phyloP scores from a whole-genome alignment of 2,113 vertebrate species.

The Hoplias malabaricus region DNA sequence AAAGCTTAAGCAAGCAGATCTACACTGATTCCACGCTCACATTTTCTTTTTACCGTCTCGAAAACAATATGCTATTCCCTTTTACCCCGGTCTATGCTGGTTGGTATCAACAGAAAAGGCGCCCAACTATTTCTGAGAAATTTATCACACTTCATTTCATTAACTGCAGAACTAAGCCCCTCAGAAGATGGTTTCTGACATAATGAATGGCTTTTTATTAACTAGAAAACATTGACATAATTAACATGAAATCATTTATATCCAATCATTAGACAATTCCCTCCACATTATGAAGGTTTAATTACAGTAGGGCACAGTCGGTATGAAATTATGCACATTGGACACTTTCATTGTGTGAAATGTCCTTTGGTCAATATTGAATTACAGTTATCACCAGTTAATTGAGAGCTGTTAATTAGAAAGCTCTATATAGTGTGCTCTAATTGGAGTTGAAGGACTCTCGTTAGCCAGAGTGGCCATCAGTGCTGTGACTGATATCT shows the following conservation, averaged over 20 bases:
- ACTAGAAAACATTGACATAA: background rate
- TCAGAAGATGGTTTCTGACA: background rate
- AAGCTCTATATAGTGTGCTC: background rate
- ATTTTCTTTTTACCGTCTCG: background rate
- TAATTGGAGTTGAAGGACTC: background rate
- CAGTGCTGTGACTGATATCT: background rate
- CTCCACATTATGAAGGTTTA: background rate
- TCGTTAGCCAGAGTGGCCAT: background rate
- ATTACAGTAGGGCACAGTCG: background rate
- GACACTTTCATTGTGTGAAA: background rate
- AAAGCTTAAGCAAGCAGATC: background rate
- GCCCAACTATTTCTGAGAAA: background rate
- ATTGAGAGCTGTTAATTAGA: background rate
- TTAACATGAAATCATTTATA: background rate
- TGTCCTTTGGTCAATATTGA: background rate
- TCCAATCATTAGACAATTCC: conserved; percentile 5
- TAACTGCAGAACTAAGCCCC: background rate
- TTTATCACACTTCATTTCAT: background rate
- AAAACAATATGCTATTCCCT: background rate
- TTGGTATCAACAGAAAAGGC: background rate
- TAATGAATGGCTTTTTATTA: background rate
- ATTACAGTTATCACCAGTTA: background rate
- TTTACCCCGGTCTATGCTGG: background rate
- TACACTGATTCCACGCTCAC: background rate
- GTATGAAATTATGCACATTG: background rate